Evolutionary conservation across 2,888 invertebrate genomes (phyloP), one percentile per base, ranked within the genome.

Genomic region (Masnerella sp.): DNA sequence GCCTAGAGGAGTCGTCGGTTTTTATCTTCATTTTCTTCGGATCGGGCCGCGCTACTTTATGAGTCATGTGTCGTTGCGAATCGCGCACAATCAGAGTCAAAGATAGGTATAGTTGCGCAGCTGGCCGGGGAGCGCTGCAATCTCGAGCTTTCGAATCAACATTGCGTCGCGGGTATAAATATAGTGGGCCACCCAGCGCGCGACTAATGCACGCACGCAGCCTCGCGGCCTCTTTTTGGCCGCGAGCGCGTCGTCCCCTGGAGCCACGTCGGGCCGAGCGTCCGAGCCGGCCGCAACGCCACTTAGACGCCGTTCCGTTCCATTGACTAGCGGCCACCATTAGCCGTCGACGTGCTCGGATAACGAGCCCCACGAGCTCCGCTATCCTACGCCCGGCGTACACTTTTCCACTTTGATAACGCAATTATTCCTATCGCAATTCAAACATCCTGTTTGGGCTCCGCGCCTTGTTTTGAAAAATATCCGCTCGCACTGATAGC

Each of bases 131-230:
- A 52, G 52, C 36, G 59, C 54, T 51, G 72, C 73, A 51, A 67
- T 62, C 61, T 67, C 74, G 77, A 75, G 71, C 71, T 74, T 73
- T 78, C 76, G 77, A 78, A 77, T 77, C 72, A 74, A 74, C 77
- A 74, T 82, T 78, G 67, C 74, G 74, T 77, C 72, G 73, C 71
- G 78, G 77, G 79, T 82, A 84, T 83, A 84, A 84, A 84, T 84
- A 83, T 83, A 82, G 82, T 75, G 80, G 81, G 78, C 83, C 85
- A 85, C 84, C 84, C 84, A 85, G 75, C 76, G 77, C 72, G 83
- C 78, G 81, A 82, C 73, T 72, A 72, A 67, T 72, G 72, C 20
- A 62, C 67, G 65, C 58, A 68, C 64, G 68, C 54, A 32, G 12
- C 7, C 28, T 47, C 18, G 40, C 18, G 9, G 3, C 9, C n/a